Conservation (phyloP, 2,113 vertebrate species). For the Podilymbus podiceps region DNA sequence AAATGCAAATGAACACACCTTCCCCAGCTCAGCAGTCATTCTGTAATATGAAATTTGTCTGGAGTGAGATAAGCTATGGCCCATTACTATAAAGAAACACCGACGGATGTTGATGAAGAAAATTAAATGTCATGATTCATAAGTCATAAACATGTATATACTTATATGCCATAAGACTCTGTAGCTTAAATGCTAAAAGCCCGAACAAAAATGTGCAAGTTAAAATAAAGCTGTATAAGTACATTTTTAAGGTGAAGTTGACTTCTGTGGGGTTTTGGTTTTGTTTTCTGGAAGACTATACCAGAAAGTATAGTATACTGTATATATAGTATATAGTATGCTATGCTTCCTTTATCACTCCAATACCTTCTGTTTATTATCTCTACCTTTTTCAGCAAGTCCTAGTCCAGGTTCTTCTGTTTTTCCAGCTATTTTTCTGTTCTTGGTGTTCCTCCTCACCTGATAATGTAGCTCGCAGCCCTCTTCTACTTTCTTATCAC, state of each 20-base stretch:
- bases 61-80: conserved; percentile 49
- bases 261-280: neutral
- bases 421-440: neutral
- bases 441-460: neutral
- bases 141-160: conserved; percentile 51
- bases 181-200: conserved; percentile 44
- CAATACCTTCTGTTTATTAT: neutral
- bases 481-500: neutral
- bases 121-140: conserved; percentile 52
- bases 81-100: conserved; percentile 55
- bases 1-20: conserved; percentile 57
- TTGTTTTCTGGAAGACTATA: neutral
- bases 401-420: neutral
- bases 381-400: neutral
- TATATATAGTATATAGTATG: too few species aligned
- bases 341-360: neutral
- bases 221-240: neutral
- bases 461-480: neutral
- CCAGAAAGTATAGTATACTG: too few species aligned
- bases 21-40: conserved; percentile 56
- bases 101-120: conserved; percentile 47
- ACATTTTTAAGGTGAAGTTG: conserved; percentile 41
- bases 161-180: neutral
- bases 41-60: conserved; percentile 60
- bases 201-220: neutral